phyloP scores from a whole-genome alignment of 1,140 invertebrate genomes.

The Venturia canescens region DNA sequence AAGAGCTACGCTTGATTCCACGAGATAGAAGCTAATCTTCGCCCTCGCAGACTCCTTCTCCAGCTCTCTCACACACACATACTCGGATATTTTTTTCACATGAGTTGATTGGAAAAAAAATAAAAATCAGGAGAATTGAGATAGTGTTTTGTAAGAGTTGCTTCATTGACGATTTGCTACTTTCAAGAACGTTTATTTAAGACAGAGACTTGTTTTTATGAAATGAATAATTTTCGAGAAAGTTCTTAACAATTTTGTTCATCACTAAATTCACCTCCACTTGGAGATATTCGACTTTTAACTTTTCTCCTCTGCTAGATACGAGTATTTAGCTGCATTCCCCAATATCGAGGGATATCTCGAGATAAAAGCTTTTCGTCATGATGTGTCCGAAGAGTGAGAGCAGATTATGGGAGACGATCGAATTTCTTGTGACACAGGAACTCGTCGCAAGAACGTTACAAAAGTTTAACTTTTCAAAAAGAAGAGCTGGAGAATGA shows the following conservation, averaged over 20 bases:
- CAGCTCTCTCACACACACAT: not conserved
- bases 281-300: not conserved
- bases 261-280: too few species aligned
- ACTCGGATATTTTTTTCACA: not conserved
- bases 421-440: constrained; percentile 5
- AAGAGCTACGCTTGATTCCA: constrained; percentile 14
- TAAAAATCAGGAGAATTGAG: not conserved
- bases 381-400: not conserved
- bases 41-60: not conserved
- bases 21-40: constrained; percentile 4
- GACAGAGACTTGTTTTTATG: too few species aligned
- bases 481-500: not conserved
- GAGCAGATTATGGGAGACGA: not conserved
- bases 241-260: too few species aligned
- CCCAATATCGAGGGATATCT: not conserved
- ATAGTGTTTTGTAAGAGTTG: not conserved
- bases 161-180: too few species aligned
- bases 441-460: not conserved
- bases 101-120: too few species aligned
- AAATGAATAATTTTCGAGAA: too few species aligned
- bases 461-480: constrained; percentile 13
- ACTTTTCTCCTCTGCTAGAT: not conserved
- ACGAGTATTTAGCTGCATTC: not conserved
- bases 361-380: constrained; percentile 27
- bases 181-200: too few species aligned